Conservation (phyloP, 2,113 vertebrate genomes). For the Eonycteris spelaea region DNA sequence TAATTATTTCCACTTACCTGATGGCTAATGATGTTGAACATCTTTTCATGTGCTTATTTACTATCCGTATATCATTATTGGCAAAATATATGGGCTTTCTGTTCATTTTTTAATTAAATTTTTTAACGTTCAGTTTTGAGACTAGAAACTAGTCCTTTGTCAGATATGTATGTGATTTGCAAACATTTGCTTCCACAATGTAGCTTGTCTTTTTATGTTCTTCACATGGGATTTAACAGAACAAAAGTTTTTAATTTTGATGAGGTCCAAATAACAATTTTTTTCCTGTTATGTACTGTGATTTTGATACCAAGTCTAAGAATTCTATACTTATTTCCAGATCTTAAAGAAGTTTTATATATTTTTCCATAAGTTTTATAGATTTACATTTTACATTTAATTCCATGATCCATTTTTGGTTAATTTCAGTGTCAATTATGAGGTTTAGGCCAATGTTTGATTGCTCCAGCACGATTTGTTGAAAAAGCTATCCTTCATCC, state of each 20-base stretch:
- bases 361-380: neutral
- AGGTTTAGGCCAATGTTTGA: neutral
- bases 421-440: neutral
- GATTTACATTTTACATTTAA: neutral
- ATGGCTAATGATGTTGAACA: neutral
- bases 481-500: neutral
- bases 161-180: neutral
- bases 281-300: neutral
- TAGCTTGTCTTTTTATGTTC: neutral
- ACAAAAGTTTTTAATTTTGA: neutral
- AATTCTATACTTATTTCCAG: neutral
- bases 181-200: neutral
- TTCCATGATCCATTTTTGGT: neutral
- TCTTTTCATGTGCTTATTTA: neutral
- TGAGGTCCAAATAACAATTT: neutral
- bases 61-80: neutral
- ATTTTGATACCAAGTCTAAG: neutral
- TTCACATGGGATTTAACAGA: neutral
- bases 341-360: neutral
- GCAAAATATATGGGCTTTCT: neutral
- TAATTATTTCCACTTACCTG: neutral
- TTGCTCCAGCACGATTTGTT: neutral
- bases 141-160: neutral
- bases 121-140: neutral
- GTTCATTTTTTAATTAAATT: neutral